Percentiles rank a stretch among this genome's conserved stretches.
phyloP scores from a whole-genome alignment of 2,888 invertebrate species.

The Machimus atricapillus region DNA sequence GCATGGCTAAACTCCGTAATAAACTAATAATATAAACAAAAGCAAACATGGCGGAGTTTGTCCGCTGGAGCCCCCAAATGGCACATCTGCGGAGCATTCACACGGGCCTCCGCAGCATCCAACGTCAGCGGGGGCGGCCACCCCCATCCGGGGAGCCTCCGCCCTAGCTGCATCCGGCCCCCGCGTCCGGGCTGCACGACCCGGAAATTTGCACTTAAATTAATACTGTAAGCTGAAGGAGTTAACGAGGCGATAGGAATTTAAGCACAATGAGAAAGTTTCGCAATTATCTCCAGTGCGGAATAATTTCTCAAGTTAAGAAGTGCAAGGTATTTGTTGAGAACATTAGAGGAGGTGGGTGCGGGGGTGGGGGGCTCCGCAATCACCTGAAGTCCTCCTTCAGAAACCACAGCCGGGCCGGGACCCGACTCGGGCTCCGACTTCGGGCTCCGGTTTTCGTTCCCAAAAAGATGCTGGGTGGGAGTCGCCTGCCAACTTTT shows the following conservation, averaged over 20 bases:
- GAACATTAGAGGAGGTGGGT: slow-evolving; percentile 10
- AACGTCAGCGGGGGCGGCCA: background rate
- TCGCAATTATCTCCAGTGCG: slow-evolving; percentile 35
- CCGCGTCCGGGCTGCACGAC: background rate
- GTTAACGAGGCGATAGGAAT: slow-evolving; percentile 34
- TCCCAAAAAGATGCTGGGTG: background rate
- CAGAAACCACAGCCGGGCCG: background rate
- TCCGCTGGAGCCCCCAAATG: background rate
- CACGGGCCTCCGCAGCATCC: background rate
- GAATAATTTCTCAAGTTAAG: slow-evolving; percentile 36
- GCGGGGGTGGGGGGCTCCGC: background rate
- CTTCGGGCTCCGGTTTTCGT: background rate
- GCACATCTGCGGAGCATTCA: background rate
- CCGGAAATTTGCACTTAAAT: slow-evolving; percentile 31
- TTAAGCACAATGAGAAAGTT: slow-evolving; percentile 37
- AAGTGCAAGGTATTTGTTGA: slow-evolving; percentile 32
- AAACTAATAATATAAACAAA: background rate
- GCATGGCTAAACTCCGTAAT: background rate
- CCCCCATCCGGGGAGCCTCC: background rate
- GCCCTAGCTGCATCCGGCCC: background rate
- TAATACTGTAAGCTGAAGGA: slow-evolving; percentile 26
- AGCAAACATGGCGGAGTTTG: background rate
- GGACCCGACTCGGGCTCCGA: background rate
- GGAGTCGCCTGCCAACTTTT: background rate
- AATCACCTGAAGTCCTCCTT: background rate